phyloP scores from a whole-genome alignment of 2,888 invertebrate genomes.

The Cheiracanthium punctorium region DNA sequence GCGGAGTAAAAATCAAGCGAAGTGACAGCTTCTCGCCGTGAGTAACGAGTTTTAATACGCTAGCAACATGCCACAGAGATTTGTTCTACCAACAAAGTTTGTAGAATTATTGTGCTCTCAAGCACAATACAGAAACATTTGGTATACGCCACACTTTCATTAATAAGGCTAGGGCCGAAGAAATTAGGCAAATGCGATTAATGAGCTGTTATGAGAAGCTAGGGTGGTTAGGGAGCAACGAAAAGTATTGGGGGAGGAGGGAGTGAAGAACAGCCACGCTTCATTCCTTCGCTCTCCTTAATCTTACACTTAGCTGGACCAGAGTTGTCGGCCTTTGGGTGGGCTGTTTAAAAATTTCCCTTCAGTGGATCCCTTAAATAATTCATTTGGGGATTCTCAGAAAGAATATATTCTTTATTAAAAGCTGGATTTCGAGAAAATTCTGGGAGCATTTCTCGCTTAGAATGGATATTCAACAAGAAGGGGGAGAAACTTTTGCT shows the following conservation, averaged over 20 bases:
- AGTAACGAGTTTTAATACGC: slow-evolving; percentile 56
- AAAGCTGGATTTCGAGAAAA: neutral
- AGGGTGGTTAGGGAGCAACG: slow-evolving; percentile 41
- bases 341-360: slow-evolving; percentile 54
- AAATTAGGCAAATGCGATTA: slow-evolving; percentile 70
- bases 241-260: slow-evolving; percentile 25
- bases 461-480: no score
- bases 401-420: neutral
- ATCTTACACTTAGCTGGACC: slow-evolving; percentile 36
- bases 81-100: slow-evolving; percentile 69
- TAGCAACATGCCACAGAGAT: slow-evolving; percentile 39
- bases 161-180: slow-evolving; percentile 64
- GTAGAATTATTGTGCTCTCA: slow-evolving; percentile 66
- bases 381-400: neutral
- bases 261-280: slow-evolving; percentile 54
- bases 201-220: slow-evolving; percentile 63
- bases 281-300: slow-evolving; percentile 46
- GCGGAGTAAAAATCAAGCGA: slow-evolving; percentile 48
- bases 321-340: slow-evolving; percentile 1
- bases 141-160: slow-evolving; percentile 65
- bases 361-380: slow-evolving; percentile 22
- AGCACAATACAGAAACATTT: slow-evolving; percentile 67
- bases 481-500: no score
- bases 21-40: slow-evolving; percentile 39
- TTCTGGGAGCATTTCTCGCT: no score